phyloP scores from a whole-genome alignment of 2,888 invertebrate species.

The Sarcophaga subvicina region DNA sequence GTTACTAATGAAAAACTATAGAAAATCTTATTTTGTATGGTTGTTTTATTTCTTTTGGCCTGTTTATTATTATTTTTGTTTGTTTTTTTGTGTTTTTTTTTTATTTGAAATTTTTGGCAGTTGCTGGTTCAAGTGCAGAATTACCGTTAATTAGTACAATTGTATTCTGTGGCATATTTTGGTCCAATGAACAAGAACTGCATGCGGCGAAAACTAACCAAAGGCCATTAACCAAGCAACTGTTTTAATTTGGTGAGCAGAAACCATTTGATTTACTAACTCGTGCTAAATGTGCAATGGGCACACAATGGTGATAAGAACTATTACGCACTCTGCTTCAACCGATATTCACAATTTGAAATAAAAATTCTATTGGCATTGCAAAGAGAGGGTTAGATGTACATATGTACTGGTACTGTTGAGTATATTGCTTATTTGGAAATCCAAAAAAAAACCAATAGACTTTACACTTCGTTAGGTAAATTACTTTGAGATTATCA shows the following conservation, averaged over 20 bases:
- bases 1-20: background rate
- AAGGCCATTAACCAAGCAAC: slow-evolving; percentile 25
- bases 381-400: slow-evolving; percentile 43
- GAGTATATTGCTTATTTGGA: background rate
- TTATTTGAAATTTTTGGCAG: slow-evolving; percentile 57
- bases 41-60: slow-evolving; percentile 57
- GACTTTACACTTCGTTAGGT: slow-evolving; percentile 63
- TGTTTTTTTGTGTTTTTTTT: slow-evolving; percentile 59
- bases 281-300: background rate
- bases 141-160: slow-evolving; percentile 54
- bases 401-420: background rate
- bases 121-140: slow-evolving; percentile 58
- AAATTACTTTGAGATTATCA: slow-evolving; percentile 59
- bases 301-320: background rate
- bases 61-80: slow-evolving; percentile 48
- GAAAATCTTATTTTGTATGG: slow-evolving; percentile 31
- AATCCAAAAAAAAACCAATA: slow-evolving; percentile 24
- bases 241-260: slow-evolving; percentile 1
- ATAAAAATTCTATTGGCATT: background rate
- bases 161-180: slow-evolving; percentile 61
- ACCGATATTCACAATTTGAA: background rate
- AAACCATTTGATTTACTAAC: background rate
- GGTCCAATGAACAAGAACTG: slow-evolving; percentile 59
- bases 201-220: slow-evolving; percentile 38
- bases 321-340: background rate